A percentile compares a stretch with the other conserved stretches of the same genome.
phyloP scores from a whole-genome alignment of 1,140 invertebrate species.

The Proales similis region DNA sequence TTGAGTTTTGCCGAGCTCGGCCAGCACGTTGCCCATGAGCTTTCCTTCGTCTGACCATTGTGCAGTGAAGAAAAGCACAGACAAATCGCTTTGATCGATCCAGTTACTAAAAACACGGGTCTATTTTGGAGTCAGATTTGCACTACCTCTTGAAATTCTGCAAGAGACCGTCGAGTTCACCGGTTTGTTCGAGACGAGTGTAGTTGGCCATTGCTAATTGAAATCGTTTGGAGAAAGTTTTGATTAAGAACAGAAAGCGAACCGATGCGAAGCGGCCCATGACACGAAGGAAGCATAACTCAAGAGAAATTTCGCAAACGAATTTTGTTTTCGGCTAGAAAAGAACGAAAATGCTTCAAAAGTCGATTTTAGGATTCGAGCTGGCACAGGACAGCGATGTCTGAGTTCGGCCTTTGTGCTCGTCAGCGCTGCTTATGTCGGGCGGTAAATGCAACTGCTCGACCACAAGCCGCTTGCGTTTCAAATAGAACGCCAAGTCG shows the following conservation, averaged over 20 bases:
- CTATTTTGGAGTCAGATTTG: slow-evolving; percentile 14
- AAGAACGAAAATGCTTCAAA: neutral
- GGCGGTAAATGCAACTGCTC: slow-evolving; percentile 37
- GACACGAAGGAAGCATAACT: slow-evolving; percentile 4
- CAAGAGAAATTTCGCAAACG: neutral
- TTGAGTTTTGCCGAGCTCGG: slow-evolving; percentile 25
- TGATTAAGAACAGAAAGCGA: neutral
- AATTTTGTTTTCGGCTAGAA: neutral
- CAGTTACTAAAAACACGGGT: neutral
- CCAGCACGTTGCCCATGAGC: slow-evolving; percentile 13
- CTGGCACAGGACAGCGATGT: slow-evolving; percentile 23
- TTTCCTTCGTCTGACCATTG: slow-evolving; percentile 35
- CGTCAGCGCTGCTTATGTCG: slow-evolving; percentile 8
- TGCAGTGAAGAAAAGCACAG: slow-evolving; percentile 23
- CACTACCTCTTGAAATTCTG: slow-evolving; percentile 16
- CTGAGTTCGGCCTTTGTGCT: slow-evolving; percentile 35
- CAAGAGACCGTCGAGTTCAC: slow-evolving; percentile 19
- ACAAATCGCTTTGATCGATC: neutral
- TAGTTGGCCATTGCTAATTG: slow-evolving; percentile 4
- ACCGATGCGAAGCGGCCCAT: slow-evolving; percentile 5
- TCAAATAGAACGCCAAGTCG: slow-evolving; percentile 33
- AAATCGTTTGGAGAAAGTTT: neutral
- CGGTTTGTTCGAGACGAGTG: slow-evolving; percentile 19
- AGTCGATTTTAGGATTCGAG: slow-evolving; percentile 31
- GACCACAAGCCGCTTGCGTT: slow-evolving; percentile 12